Base-by-base conservation (phyloP, 2,113 vertebrate species). In the Vidua macroura region DNA sequence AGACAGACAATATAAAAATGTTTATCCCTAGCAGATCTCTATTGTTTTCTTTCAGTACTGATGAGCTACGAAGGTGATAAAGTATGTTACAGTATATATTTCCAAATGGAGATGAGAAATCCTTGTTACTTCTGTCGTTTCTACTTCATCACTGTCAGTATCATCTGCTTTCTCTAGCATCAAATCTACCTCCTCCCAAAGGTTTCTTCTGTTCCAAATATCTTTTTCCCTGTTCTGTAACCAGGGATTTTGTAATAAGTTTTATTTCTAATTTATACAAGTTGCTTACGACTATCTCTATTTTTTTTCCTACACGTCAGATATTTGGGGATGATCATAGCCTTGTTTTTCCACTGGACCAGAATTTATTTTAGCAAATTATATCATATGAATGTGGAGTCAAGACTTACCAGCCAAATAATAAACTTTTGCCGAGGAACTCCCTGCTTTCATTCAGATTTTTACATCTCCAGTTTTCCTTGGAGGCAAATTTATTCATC, bases 301-400 rank as follows among this genome's bases (percentile, higher is more conserved):
- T 33, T 77, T 72, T 86, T 44, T 44, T 56, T 9, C 11, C n/a
- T 82, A 2, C 14, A 64, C 52, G 9, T 64, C 28, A 62, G 20
- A 18, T 94, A 88, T 70, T 79, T 86, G 25, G 10, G 28, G 15
- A 53, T 92, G 7, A 80, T 69, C 62, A 35, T 35, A 88, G 4
- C 30, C 44, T 64, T 49, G 9, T 72, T 91, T 94, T 51, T 72
- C 11, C 63, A 64, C 49, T 83, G 43, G 43, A 81, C 18, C 24
- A 77, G 43, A 83, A 51, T 88, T 88, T 86, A 55, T 67, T 92
- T 93, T 83, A 88, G 68, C 48, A 92, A 95, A 63, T 96, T 95
- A 70, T 35, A 21, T 62, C 23, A 46, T 77, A 39, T 46, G 28
- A 93, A 64, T 67, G 46, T 63, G 68, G 15, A 96, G 77, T 90